These are phyloP conservation scores for Trididemnum nubilum DNA, from an alignment of 23 tunicate genomes.

Conservation along the genomic window DNA sequence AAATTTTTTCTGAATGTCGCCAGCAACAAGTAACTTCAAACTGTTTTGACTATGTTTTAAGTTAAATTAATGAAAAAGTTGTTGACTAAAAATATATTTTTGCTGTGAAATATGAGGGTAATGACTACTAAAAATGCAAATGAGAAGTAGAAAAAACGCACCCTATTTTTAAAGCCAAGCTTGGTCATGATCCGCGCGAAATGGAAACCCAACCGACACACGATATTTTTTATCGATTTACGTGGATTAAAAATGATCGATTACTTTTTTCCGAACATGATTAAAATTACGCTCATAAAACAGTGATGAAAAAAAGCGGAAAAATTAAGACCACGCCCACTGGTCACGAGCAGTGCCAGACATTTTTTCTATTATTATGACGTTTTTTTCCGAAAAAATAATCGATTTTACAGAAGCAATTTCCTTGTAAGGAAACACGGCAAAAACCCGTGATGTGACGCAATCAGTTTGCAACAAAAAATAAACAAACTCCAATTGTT, in stretches of 20 bases:
- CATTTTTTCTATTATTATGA: neutral
- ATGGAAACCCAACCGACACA: too few relatives aligned
- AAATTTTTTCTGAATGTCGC: neutral
- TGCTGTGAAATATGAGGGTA: too few relatives aligned
- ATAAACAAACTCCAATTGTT: neutral
- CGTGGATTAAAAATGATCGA: constrained; percentile 1
- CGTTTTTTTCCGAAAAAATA: neutral
- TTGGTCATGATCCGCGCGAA: too few relatives aligned
- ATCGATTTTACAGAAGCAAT: neutral
- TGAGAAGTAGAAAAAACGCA: too few relatives aligned
- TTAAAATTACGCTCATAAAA: neutral
- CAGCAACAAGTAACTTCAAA: too few relatives aligned
- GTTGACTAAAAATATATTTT: too few relatives aligned
- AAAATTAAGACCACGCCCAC: neutral
- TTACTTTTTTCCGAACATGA: neutral
- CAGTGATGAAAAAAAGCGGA: neutral
- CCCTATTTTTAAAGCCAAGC: too few relatives aligned
- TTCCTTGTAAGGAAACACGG: neutral
- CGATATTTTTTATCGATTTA: neutral
- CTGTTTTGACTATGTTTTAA: too few relatives aligned
- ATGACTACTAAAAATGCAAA: too few relatives aligned
- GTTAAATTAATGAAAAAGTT: too few relatives aligned
- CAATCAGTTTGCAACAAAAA: neutral
- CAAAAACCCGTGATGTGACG: neutral
- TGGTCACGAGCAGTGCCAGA: neutral